Base-by-base conservation (phyloP, 2,113 vertebrate genomes). In the Recurvirostra avosetta region DNA sequence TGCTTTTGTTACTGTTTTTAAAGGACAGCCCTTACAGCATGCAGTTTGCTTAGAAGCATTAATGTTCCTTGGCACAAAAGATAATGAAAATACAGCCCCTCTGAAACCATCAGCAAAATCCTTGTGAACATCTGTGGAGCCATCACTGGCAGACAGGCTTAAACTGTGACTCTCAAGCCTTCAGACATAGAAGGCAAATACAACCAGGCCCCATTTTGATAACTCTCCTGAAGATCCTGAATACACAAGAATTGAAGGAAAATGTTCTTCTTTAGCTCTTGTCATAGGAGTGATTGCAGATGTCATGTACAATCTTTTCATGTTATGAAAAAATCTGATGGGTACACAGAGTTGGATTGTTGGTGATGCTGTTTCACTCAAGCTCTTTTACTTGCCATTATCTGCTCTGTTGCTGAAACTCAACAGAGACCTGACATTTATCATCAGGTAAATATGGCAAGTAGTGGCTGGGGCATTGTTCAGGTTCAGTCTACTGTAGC, bases 371-470 rank as follows among this genome's bases (percentile, higher is more conserved):
- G 40, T 65, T 81, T 78, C 40, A 87, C 19, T 8, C 70, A 77
- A 70, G 67, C 36, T 90, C 73, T 80, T 96, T 79, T 58, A 30
- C 56, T 81, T 55, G 56, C 49, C 52, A 52, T 80, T 92, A 65
- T 62, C 59, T 89, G 45, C 49, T 90, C 49, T 55, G 49, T 34
- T 67, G 65, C 65, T 73, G 65, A 56, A 95, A 77, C 21, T 84
- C 96, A 84, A 25, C 43, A 52, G 76, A 95, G 43, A 80, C 68
- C 49, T 71, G 72, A 76, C 73, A 91, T 96, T 85, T 90, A 88
- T 93, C 82, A 70, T 66, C 81, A 58, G 65, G 81, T 86, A 96
- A 95, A 92, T 94, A 90, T 85, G 74, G 86, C 85, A 90, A 93
- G 73, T 32, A 58, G 58, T 81, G 56, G 40, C 89, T 95, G 73